These are phyloP conservation scores for Akabosia matsudoensis DNA, from an alignment of 1,140 invertebrate genomes.

Conservation along the genomic window DNA sequence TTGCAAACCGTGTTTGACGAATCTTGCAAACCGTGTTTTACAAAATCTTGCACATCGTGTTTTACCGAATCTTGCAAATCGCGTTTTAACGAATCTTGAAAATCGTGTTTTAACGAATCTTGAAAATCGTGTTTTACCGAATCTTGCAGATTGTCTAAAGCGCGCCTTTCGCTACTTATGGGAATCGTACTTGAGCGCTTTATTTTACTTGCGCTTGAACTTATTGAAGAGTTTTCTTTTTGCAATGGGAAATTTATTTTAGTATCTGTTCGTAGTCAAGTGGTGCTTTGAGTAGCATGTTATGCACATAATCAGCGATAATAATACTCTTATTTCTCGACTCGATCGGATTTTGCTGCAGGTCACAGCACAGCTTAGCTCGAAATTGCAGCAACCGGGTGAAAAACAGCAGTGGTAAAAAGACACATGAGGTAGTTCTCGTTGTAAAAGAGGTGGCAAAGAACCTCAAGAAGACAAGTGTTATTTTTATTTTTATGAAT, in stretches of 20 bases:
- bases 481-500: background rate
- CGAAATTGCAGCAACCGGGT: background rate
- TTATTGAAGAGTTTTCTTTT: background rate
- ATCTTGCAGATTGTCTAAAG: too few relatives aligned
- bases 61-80: too few relatives aligned
- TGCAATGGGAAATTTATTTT: background rate
- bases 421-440: background rate
- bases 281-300: background rate
- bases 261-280: too few relatives aligned
- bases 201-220: too few relatives aligned
- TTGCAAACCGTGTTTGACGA: too few relatives aligned
- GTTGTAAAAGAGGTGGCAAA: background rate
- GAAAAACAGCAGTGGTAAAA: background rate
- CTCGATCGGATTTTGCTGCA: background rate
- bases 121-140: too few relatives aligned
- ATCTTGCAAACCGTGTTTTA: too few relatives aligned
- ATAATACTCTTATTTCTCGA: background rate
- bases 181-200: too few relatives aligned
- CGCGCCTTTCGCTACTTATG: too few relatives aligned
- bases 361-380: background rate
- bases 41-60: too few relatives aligned
- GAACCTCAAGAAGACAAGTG: background rate
- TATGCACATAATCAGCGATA: background rate
- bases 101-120: too few relatives aligned
- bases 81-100: too few relatives aligned